Base-by-base conservation (phyloP, 2,888 invertebrate genomes). In the Caenorhabditis sp. region DNA sequence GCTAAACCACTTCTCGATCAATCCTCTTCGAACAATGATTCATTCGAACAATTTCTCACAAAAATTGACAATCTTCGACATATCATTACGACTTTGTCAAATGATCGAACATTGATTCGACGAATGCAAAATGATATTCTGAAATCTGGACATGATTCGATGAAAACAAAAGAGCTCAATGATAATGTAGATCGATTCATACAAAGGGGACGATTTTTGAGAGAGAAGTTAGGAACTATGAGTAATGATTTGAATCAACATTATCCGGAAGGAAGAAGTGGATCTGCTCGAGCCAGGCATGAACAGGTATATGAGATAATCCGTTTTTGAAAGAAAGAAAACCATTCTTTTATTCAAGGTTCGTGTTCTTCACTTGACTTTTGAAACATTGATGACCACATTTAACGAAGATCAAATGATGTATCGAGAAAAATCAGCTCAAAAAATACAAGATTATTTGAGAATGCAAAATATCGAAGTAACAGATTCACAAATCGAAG, bases 131-230 rank as follows among this genome's bases (percentile, higher is more conserved):
- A 62, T 0, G 17, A 50, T 17, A 27, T 53, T 31, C 43, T 49
- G 57, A 49, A 61, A 43, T 27, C 12, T 23, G 25, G 36, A 10
- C 12, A 56, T 14, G 71, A 71, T 43, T 38, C 26, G 14, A 14
- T 7, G 20, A 67, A 60, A 23, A 64, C 57, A 7, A 54, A 63
- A 1, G 38, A 26, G 27, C 27, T 71, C 17, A 71, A 67, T 43
- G 60, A 63, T 1, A 63, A 67, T 36, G 63, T 67, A 12, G 70
- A 71, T 53, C 54, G 60, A 25, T 71, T 71, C 60, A 71, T 71
- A 4, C 59, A 20, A 17, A 59, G 67, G 21, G 60, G 59, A 23
- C 14, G 67, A 1, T 53, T 50, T 0, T 17, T 60, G 25, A 43
- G 59, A 14, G 25, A 53, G 20, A 56, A 61, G 5, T 27, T 71